These are phyloP conservation scores for Anolis carolinensis DNA, from an alignment of 2,113 vertebrate species.

Conservation along the genomic window DNA sequence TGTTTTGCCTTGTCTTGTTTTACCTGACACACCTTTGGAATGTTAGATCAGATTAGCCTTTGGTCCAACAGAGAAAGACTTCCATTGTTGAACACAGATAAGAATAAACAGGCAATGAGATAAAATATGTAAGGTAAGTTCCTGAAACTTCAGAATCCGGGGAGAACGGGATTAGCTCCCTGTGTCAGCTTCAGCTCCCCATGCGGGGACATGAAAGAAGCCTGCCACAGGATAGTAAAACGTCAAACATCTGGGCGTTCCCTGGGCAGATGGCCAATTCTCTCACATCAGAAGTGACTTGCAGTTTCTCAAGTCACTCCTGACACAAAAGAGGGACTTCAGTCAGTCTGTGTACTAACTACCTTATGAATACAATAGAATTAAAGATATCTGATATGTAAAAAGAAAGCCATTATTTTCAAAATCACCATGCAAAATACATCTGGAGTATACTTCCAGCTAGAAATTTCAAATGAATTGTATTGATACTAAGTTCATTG, in stretches of 20 bases:
- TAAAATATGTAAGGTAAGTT: not conserved
- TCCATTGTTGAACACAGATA: not conserved
- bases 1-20: not conserved
- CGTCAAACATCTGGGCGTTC: too few species aligned
- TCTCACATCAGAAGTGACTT: too few species aligned
- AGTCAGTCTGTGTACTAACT: too few species aligned
- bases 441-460: not conserved
- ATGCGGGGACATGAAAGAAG: too few species aligned
- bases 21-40: not conserved
- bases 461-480: slow-evolving; percentile 24
- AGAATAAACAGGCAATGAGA: not conserved
- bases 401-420: not conserved
- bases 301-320: too few species aligned
- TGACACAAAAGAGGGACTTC: too few species aligned
- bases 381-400: not conserved
- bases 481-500: slow-evolving; percentile 25
- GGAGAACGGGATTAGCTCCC: too few species aligned
- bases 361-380: not conserved
- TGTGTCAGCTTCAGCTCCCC: too few species aligned
- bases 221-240: too few species aligned
- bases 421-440: not conserved
- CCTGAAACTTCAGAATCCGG: not conserved
- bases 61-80: not conserved
- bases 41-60: not conserved
- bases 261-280: too few species aligned